phyloP scores from a whole-genome alignment of 2,888 invertebrate species.

The Siphlonurus alternatus region DNA sequence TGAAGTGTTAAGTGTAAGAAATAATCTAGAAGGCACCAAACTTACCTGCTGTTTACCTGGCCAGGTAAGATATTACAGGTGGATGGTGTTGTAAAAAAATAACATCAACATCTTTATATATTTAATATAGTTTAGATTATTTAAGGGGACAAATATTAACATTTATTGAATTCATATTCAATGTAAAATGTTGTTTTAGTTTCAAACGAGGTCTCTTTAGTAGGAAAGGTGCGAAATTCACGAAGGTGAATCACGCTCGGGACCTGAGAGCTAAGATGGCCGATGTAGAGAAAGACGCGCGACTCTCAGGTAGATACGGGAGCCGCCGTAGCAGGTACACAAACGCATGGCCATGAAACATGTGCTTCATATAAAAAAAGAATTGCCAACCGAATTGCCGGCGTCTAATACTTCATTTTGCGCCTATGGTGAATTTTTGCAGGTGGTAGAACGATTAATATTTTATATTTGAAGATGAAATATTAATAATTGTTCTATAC shows the following conservation, averaged over 20 bases:
- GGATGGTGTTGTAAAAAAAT: not conserved
- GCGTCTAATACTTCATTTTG: no score
- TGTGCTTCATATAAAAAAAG: no score
- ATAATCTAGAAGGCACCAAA: not conserved
- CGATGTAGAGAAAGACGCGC: not conserved
- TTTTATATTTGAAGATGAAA: no score
- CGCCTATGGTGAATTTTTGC: no score
- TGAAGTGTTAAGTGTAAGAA: not conserved
- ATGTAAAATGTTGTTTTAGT: not conserved
- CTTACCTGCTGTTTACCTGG: not conserved
- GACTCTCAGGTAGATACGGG: not conserved
- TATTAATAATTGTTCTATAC: no score
- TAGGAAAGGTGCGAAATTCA: not conserved
- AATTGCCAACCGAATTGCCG: no score
- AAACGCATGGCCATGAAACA: not conserved
- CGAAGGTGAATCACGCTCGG: not conserved
- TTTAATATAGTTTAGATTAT: not conserved
- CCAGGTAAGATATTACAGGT: not conserved
- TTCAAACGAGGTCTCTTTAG: not conserved
- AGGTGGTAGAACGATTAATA: no score
- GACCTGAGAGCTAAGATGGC: not conserved
- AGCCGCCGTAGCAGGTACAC: not conserved
- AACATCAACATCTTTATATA: not conserved
- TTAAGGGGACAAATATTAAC: not conserved
- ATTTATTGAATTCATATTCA: not conserved